Evolutionary conservation across 2,797 vertebrate species (phyloP), one percentile per base, ranked within the genome.

Genomic region (Discoglossus pictus): DNA sequence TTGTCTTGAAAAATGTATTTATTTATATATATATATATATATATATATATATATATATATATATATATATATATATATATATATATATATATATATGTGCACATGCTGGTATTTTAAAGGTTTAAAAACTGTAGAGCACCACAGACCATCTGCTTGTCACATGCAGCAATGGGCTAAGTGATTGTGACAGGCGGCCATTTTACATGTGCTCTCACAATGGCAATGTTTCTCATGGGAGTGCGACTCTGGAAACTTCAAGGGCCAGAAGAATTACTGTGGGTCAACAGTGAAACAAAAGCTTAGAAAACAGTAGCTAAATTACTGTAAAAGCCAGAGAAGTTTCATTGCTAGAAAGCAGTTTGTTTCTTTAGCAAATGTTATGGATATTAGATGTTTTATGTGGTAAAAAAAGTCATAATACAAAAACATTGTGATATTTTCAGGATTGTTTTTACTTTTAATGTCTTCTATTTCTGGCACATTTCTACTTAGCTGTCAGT

Each of bases 261-360:
- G 13, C 31, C 25, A 61, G 34, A 48, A 36, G 24, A 61, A 17
- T 38, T 21, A 38, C 12, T 17, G n/a, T 25, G 31, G 44, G 59
- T 61, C 59, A 50, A 47, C 25, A n/a, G 5, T 20, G 23, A 61
- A 46, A 38, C 59, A 24, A 24, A 61, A 24, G 44, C 31, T 4
- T 47, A 47, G 17, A 61, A 61, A 47, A 47, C 42, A 48, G 58
- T 61, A 61, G 17, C 25, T 61, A 61, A 61, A 61, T 24, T 34
- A 38, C 44, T 61, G 15, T 25, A 24, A 36, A 23, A 61, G 38
- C 16, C 13, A 17, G 43, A 1, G n/a, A 35, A 35, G 58, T 31
- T 11, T 35, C 25, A 35, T 8, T 7, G 21, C 35, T 13, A 4
- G 35, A 31, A 34, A 16, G 58, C 25, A 36, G n/a, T 31, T 7